These are phyloP conservation scores for Sympetrum striolatum DNA, from an alignment of 2,888 invertebrate genomes.

Conservation along the genomic window DNA sequence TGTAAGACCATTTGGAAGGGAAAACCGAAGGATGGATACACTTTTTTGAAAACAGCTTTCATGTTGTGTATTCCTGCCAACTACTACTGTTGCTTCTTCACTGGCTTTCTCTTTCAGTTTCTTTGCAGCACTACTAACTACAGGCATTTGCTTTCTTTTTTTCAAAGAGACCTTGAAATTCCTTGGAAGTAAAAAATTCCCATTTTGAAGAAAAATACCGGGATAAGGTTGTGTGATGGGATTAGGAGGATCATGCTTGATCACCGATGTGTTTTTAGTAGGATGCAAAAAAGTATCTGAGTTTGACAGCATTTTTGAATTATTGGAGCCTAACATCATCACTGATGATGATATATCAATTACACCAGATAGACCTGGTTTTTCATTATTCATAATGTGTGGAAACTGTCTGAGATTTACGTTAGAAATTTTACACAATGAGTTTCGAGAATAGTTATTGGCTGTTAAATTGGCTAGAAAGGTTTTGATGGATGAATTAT, in stretches of 20 bases:
- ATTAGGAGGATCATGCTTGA: background rate
- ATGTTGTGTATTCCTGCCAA: background rate
- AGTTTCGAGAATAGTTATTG: slow-evolving; percentile 1
- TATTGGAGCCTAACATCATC: background rate
- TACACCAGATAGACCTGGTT: background rate
- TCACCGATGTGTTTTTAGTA: background rate
- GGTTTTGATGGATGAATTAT: slow-evolving; percentile 1
- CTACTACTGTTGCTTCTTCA: background rate
- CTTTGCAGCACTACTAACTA: background rate
- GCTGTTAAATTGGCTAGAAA: background rate
- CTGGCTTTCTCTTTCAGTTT: background rate
- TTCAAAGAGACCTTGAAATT: slow-evolving; percentile 4
- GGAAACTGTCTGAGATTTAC: background rate
- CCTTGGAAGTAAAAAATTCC: background rate
- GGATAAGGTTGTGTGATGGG: slow-evolving; percentile 17
- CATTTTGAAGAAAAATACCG: slow-evolving; percentile 12
- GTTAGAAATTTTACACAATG: background rate
- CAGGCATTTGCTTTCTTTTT: background rate
- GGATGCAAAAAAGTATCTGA: background rate
- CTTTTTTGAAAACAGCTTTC: background rate
- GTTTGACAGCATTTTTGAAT: background rate
- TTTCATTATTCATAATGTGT: background rate
- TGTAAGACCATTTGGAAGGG: background rate
- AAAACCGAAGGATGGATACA: background rate
- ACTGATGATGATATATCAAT: slow-evolving; percentile 11